phyloP scores from a whole-genome alignment of 2,888 invertebrate species.

The Phasia obesa region DNA sequence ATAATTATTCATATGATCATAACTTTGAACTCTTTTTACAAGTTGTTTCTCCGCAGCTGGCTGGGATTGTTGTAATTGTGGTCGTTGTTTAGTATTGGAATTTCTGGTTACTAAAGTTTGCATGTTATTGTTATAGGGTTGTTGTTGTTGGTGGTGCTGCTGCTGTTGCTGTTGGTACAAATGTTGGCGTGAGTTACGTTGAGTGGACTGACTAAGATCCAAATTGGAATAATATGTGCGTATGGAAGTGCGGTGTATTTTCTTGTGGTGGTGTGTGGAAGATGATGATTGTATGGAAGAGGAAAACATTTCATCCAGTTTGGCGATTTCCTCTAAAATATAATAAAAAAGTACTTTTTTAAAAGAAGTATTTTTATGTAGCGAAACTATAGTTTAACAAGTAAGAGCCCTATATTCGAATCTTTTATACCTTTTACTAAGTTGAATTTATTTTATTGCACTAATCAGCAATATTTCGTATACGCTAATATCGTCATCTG shows the following conservation, averaged over 20 bases:
- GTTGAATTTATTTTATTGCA: too few species aligned
- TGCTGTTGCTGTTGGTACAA: constrained; percentile 72
- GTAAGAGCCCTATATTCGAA: too few species aligned
- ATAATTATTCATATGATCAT: constrained; percentile 77
- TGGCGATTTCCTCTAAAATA: constrained; percentile 90
- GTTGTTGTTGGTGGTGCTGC: constrained; percentile 59
- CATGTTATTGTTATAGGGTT: constrained; percentile 29
- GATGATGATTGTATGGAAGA: constrained; percentile 75
- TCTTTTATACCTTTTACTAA: too few species aligned
- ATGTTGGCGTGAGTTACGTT: constrained; percentile 72
- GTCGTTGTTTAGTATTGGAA: constrained; percentile 15
- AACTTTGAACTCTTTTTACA: constrained; percentile 74
- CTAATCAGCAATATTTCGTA: too few species aligned
- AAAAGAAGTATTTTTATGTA: too few species aligned
- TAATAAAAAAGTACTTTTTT: too few species aligned
- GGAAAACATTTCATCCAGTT: constrained; percentile 90
- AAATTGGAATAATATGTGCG: constrained; percentile 82
- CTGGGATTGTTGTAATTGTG: constrained; percentile 38
- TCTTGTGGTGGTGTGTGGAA: constrained; percentile 83
- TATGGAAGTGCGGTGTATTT: constrained; percentile 82
- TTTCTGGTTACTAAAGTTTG: constrained; percentile 9
- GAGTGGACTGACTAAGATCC: constrained; percentile 77
- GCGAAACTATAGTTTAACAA: too few species aligned
- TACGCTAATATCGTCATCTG: too few species aligned
- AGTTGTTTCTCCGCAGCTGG: constrained; percentile 60